A percentile compares a stretch with the other conserved stretches of the same genome.
Conservation (phyloP, 2,888 invertebrate species). For the Philopedon plagiatum region DNA sequence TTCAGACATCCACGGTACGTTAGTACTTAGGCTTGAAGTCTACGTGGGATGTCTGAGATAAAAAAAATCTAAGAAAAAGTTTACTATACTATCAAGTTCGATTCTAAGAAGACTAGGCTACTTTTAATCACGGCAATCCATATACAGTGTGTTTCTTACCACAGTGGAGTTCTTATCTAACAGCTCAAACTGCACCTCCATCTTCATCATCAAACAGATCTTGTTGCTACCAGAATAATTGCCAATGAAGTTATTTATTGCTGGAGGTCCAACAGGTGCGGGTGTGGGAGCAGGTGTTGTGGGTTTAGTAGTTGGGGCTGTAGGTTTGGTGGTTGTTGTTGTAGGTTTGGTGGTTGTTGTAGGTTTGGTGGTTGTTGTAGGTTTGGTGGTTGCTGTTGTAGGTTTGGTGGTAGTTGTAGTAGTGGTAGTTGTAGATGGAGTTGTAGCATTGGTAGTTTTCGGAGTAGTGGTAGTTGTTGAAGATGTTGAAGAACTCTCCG, state of each 20-base stretch:
- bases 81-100: not conserved
- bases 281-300: conserved; percentile 55
- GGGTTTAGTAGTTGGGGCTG: conserved; percentile 59
- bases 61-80: too few species aligned
- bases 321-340: conserved; percentile 65
- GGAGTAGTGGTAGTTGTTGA: conserved; percentile 23
- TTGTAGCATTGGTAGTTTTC: conserved; percentile 65
- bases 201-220: conserved; percentile 77
- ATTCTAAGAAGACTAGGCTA: too few species aligned
- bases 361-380: conserved; percentile 62
- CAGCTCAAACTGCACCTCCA: conserved; percentile 78
- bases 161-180: conserved; percentile 55
- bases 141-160: conserved; percentile 19
- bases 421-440: conserved; percentile 59
- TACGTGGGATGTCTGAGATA: too few species aligned
- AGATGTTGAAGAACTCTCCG: not conserved
- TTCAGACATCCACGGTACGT: too few species aligned
- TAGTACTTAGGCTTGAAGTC: too few species aligned
- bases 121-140: too few species aligned
- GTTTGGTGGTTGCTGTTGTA: conserved; percentile 52
- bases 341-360: conserved; percentile 65
- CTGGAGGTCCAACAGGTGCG: conserved; percentile 62
- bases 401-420: conserved; percentile 58
- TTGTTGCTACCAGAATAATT: conserved; percentile 62
- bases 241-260: conserved; percentile 70